Evolutionary conservation across 2,888 invertebrate genomes (phyloP).

Genomic region (Onchidella celtica): DNA sequence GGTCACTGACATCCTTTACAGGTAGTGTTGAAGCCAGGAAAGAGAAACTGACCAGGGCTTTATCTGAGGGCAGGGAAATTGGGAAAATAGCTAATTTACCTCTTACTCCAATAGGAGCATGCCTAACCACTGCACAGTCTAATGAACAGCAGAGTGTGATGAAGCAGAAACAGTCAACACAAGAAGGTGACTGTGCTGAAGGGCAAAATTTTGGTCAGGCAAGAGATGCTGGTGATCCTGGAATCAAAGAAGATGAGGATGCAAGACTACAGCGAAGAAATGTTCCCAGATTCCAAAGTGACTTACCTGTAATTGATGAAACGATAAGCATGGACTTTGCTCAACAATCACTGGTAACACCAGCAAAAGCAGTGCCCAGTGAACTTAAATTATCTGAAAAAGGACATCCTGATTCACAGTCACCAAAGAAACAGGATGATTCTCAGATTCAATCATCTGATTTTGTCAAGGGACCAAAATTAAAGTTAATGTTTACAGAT

Average conservation of each 20-base stretch:
- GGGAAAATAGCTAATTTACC: too few species aligned
- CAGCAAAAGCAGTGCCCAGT: not conserved
- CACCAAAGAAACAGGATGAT: not conserved
- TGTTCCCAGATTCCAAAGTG: conserved; percentile 25
- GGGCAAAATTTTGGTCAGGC: too few species aligned
- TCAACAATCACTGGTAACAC: not conserved
- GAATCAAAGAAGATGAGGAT: conserved; percentile 84
- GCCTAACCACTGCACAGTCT: not conserved
- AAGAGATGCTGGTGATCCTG: conserved; percentile 96
- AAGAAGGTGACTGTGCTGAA: not conserved
- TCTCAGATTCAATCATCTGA: not conserved
- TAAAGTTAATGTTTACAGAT: not conserved
- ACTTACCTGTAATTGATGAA: conserved; percentile 17
- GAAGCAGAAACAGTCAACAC: not conserved
- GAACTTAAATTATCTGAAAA: too few species aligned
- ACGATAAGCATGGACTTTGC: not conserved
- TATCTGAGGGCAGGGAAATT: not conserved
- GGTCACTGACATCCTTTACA: not conserved
- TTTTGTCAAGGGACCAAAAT: not conserved
- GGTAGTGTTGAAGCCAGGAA: not conserved
- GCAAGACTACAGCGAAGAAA: not conserved
- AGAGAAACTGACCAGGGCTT: not conserved
- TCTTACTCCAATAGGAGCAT: not conserved
- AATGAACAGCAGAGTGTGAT: not conserved
- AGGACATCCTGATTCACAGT: too few species aligned